Percentiles rank a stretch among this genome's conserved stretches.
These are phyloP conservation scores for Orthosia cruda DNA, from an alignment of 2,888 invertebrate species.

Conservation along the genomic window DNA sequence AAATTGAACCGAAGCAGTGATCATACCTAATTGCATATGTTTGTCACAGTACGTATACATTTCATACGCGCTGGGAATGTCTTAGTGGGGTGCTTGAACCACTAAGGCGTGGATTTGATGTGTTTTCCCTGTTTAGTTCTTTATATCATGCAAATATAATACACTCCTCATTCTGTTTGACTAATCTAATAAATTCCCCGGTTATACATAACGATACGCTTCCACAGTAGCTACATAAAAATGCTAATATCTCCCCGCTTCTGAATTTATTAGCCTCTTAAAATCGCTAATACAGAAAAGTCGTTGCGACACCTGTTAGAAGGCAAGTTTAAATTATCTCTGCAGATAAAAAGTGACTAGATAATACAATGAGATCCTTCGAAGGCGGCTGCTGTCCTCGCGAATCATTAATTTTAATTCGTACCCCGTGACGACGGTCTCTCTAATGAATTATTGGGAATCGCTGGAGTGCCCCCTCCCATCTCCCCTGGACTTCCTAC, in stretches of 20 bases:
- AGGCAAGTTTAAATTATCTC: conserved; percentile 85
- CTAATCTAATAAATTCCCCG: conserved; percentile 49
- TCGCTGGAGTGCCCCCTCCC: conserved; percentile 83
- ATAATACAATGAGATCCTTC: conserved; percentile 87
- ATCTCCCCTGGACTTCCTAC: conserved; percentile 82
- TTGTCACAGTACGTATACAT: conserved; percentile 64
- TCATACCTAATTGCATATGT: conserved; percentile 80
- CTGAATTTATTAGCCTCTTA: conserved; percentile 74
- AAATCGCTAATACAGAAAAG: conserved; percentile 82
- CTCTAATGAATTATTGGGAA: conserved; percentile 92
- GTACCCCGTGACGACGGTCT: conserved; percentile 88
- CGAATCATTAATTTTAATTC: conserved; percentile 92
- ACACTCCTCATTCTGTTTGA: conserved; percentile 22
- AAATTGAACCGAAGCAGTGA: conserved; percentile 85
- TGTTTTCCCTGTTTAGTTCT: conserved; percentile 11
- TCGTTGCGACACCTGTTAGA: conserved; percentile 85
- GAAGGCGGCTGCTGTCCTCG: conserved; percentile 85
- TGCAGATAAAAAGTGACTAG: conserved; percentile 88
- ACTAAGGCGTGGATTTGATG: conserved; percentile 1
- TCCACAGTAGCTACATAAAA: conserved; percentile 61
- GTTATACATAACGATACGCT: conserved; percentile 50
- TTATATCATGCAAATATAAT: conserved; percentile 25
- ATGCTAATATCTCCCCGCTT: conserved; percentile 68
- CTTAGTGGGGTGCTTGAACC: conserved; percentile 47
- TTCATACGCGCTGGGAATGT: conserved; percentile 62